These are phyloP conservation scores for Otus sunia DNA, from an alignment of 2,113 vertebrate species.

Conservation along the genomic window DNA sequence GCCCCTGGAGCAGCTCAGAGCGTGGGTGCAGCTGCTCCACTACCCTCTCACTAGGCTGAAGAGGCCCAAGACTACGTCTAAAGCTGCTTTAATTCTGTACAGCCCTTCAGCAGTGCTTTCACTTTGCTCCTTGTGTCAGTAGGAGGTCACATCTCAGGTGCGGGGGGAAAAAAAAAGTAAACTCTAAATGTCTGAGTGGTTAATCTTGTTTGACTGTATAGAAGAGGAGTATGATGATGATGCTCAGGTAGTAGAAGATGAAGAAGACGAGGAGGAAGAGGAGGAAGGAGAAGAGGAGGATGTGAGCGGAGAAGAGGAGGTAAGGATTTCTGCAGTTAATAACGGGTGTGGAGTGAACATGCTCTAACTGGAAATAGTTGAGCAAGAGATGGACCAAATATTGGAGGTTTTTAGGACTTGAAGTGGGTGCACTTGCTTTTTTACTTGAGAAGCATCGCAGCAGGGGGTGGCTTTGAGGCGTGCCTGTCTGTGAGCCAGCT, in stretches of 20 bases:
- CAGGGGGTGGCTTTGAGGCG: neutral
- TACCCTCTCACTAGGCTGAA: neutral
- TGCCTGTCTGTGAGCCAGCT: constrained; percentile 29
- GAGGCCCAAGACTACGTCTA: neutral
- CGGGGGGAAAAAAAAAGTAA: neutral
- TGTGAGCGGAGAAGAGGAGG: constrained; percentile 82
- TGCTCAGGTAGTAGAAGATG: constrained; percentile 87
- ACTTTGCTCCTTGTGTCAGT: accelerated
- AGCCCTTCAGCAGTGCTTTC: neutral
- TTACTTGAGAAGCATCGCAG: neutral
- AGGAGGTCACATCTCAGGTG: neutral
- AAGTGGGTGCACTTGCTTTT: neutral
- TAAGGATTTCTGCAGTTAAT: neutral
- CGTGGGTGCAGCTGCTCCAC: neutral
- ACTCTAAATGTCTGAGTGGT: neutral
- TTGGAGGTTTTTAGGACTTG: neutral
- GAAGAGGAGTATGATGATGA: constrained; percentile 93
- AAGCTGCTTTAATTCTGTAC: neutral
- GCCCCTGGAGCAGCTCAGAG: neutral
- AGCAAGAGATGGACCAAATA: neutral
- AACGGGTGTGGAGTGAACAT: neutral
- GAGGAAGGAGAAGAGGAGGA: constrained; percentile 93
- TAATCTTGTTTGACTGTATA: constrained; percentile 27
- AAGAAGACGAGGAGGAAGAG: constrained; percentile 89
- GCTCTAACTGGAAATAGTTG: neutral